Evolutionary conservation across 2,797 vertebrate genomes (phyloP).

Genomic region (Spea hammondii): DNA sequence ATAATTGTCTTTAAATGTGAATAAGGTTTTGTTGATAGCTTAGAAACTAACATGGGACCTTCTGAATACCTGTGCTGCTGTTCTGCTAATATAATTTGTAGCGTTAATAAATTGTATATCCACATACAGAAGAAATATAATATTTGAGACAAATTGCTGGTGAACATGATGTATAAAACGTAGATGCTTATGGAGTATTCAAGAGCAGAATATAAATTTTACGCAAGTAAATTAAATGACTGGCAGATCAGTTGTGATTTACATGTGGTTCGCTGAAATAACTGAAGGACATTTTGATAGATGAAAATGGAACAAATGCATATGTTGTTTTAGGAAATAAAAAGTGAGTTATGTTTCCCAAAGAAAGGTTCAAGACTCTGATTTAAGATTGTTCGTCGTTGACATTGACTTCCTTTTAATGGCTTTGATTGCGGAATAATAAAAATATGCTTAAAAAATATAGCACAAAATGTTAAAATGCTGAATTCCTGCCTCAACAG

Average conservation of each 20-base stretch:
- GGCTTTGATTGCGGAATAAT: constrained; percentile 16
- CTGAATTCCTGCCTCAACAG: neutral
- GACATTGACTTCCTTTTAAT: constrained; percentile 25
- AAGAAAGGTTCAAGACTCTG: constrained; percentile 24
- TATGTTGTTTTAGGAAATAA: constrained; percentile 13
- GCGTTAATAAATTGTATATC: neutral
- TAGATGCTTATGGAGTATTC: neutral
- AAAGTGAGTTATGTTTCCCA: constrained; percentile 32
- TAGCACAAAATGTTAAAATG: neutral
- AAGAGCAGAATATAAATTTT: neutral
- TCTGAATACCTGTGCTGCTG: neutral
- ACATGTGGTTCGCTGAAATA: neutral
- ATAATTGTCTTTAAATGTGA: no score
- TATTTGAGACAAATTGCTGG: constrained; percentile 4
- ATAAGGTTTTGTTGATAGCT: no score
- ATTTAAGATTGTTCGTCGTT: constrained; percentile 23
- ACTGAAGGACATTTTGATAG: constrained; percentile 35
- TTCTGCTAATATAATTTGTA: neutral
- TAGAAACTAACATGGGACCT: no score
- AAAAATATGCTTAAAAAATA: constrained; percentile 9
- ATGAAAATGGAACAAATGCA: constrained; percentile 9
- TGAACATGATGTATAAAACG: neutral
- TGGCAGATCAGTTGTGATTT: constrained; percentile 13
- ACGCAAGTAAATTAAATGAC: constrained; percentile 2
- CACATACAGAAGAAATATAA: neutral